Evolutionary conservation across 2,113 vertebrate genomes (phyloP), one percentile per base, ranked within the genome.

Genomic region (Hippocampus guttulatus): DNA sequence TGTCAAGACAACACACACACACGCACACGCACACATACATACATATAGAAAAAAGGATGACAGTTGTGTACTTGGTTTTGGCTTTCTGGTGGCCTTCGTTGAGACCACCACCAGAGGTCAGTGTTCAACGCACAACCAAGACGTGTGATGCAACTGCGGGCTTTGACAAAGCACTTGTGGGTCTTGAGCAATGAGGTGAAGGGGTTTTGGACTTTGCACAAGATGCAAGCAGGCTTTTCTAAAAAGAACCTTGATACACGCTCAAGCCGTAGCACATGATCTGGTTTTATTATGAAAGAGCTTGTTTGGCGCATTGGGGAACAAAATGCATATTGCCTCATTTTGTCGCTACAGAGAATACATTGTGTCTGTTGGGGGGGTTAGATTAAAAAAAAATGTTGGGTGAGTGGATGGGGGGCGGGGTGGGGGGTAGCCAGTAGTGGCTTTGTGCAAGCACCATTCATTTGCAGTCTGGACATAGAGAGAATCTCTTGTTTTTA

Each of bases 91-190:
- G 7, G 8, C 21, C 9, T 23, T 18, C 25, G 2, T 65, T 9
- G 2, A 43, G 45, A 8, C 40, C 54, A 25, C 81, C 90, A 88
- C 84, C 60, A 89, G 88, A 64, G 86, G 88, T 82, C 88, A 88
- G 83, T 76, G 43, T 80, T 67, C 62, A 14, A 45, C 12, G 3
- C 43, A 45, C 43, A 54, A 55, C 55, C 64, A 70, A 10, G 33
- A 30, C 55, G 64, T 77, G 84, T 85, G 80, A 84, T 3, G 25
- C 82, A 84, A 88, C 68, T 47, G 27, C 33, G 43, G 68, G 38
- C 49, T 40, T 57, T 69, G 68, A 45, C 54, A 70, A 69, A 62
- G 69, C 72, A 69, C 60, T 73, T 71, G 58, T 74, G 75, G 67
- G 68, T 85, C 61, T 81, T 75, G 68, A 70, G 81, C 81, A 80